Evolutionary conservation across 2,888 invertebrate genomes (phyloP), one percentile per base, ranked within the genome.

Genomic region (Lucinisca nassula): DNA sequence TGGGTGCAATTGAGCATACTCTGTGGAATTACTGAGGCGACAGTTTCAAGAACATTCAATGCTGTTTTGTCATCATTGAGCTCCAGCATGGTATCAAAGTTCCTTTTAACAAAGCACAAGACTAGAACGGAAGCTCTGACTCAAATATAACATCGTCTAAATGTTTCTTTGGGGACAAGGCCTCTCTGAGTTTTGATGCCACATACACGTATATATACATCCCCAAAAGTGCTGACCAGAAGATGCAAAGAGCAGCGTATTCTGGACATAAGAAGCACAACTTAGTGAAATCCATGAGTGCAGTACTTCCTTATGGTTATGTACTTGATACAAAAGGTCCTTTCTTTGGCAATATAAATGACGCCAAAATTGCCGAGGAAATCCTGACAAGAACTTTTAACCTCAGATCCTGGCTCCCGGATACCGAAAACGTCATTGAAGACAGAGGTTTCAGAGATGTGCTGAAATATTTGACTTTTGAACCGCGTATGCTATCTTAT

Each of bases 191-290:
- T n/a, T 24, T 61, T n/a, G 78, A 61, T 61, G 78, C 37, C 1
- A 61, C 78, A 73, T 73, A 73, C n/a, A n/a, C n/a, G n/a, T n/a
- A n/a, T n/a, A 78, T 78, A 14, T 55, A 55, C 55, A 55, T 55
- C 55, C 55, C 38, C 27, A 45, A 79, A 67, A 79, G 79, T 30
- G 0, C 21, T 24, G 40, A 79, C 27, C 70, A 70, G 24, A 40
- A 40, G 32, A 32, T 45, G 30, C 40, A 79, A 35, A 40, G 70
- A 35, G n/a, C 79, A 24, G 45, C 79, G 17, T 79, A 79, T 38
- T 40, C 24, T 14, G 55, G 55, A 55, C 55, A 55, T 14, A 55
- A 55, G 55, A 55, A 55, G 21, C 55, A 21, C 4, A 55, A 55
- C n/a, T 55, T 67, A 30, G 70, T 67, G 6, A 79, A 79, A 70